Evolutionary conservation across 2,797 vertebrate genomes (phyloP), one percentile per base, ranked within the genome.

Genomic region (Cynodonichthys magdalenae): DNA sequence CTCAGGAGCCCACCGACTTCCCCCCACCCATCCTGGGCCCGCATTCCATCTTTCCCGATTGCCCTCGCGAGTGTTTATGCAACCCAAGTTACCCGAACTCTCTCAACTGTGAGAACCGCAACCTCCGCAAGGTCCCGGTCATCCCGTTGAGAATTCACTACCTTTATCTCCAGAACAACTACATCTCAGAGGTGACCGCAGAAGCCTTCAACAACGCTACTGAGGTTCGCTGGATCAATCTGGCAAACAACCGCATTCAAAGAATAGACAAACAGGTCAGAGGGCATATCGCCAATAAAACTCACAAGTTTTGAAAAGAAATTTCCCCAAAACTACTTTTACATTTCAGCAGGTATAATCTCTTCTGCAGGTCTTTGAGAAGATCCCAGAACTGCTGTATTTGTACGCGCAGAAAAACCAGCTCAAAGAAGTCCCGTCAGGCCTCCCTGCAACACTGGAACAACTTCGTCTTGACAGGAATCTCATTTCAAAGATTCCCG

Each of bases 151-250:
- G 96, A 79, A 92, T 94, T 72, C 95, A 96, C 72, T 98, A 99
- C 89, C 89, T 98, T 70, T 99, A 99, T 76, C 92, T 99, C 46
- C 96, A 98, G 86, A 98, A 99, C 91, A 99, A 99, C 87, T 98
- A 95, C 92, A 99, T 99, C 52, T 92, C 95, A 0, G 93, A 96
- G 71, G 93, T 99, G 55, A 94, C 93, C 0, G 89, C 95, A 17
- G 95, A 96, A 28, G 71, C 97, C 10, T 99, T 99, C 81, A 75
- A 69, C 53, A 99, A 99, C 0, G 96, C 97, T 82, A 94, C 93
- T 0, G 95, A 89, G 3, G 90, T 99, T 67, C 92, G 90, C 28
- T 99, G 97, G 97, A 79, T 99, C 84, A 98, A 98, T 86, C 85
- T 99, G 52, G 96, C 96, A 69, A 99, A 99, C 87, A 99, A 99